Base-by-base conservation (phyloP, 1,140 invertebrate species). In the Pantala flavescens region DNA sequence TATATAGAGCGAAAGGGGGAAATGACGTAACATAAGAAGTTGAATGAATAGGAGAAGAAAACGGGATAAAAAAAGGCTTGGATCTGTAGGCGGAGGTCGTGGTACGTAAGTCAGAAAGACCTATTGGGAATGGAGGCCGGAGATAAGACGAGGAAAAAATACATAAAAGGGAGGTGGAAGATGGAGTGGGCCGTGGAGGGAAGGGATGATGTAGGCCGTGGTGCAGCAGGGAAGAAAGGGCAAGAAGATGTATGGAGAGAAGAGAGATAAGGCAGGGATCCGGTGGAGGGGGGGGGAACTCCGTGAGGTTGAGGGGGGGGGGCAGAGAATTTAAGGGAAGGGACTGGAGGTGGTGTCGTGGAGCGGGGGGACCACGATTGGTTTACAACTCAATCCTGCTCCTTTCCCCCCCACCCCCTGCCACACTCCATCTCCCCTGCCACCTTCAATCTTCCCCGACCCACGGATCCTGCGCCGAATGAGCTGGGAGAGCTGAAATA, bases 371-470 rank as follows among this genome's bases (percentile, higher is more conserved):
- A 12, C 14, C 16, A 21, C n/a, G 49, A 63, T 63, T 63, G 49
- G 49, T 63, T 63, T 63, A 63, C 49, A 63, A 63, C 49, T 63
- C 49, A 63, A 63, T 63, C 49, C 49, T 19, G 49, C 49, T 21
- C 49, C 49, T 16, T 21, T 14, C 49, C 12, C 49, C 49, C 49
- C 12, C 9, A 11, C 16, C 12, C 49, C 49, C 49, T 7, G 16
- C 49, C 49, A 63, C 49, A 63, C 49, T 63, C 49, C 49, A 19
- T 19, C 49, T 63, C 49, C 49, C 49, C 16, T 21, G 14, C 49
- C 49, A 63, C 49, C 49, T 63, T 63, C 49, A 63, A 63, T 63
- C 49, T 63, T 14, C 14, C 49, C n/a, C n/a, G 3, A 1, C 49
- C 49, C 49, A 16, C 49, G 49, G 49, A 63, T 63, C 49, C n/a